phyloP scores from a whole-genome alignment of 2,113 vertebrate species.

The Pollimyrus isidori region DNA sequence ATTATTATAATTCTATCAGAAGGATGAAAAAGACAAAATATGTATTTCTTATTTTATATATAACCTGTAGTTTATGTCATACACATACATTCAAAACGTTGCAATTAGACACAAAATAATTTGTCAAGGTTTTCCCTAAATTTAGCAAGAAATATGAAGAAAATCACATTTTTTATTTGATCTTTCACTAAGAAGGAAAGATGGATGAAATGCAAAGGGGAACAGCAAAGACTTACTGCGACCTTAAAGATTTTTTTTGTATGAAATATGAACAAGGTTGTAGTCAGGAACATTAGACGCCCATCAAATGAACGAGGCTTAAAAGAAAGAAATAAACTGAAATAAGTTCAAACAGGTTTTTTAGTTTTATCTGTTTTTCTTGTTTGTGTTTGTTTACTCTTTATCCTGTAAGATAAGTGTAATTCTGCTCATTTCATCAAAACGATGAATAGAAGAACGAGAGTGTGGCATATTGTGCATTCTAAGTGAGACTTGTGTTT shows the following conservation, averaged over 20 bases:
- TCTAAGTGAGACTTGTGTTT: not conserved
- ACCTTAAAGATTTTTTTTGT: not conserved
- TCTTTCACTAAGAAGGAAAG: not conserved
- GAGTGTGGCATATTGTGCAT: not conserved
- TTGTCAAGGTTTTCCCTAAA: not conserved
- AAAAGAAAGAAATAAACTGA: not conserved
- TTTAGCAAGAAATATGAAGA: not conserved
- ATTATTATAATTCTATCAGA: not conserved
- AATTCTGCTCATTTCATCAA: not conserved
- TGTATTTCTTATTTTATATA: not conserved
- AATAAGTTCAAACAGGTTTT: not conserved
- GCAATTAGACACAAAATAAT: not conserved
- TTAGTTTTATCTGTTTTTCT: not conserved
- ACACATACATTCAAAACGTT: not conserved
- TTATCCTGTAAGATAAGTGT: not conserved
- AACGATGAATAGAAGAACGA: not conserved
- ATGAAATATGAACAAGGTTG: not conserved
- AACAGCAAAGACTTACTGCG: not conserved
- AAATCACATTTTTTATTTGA: not conserved
- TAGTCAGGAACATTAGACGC: not conserved
- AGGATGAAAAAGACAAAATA: not conserved
- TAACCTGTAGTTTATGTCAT: not conserved
- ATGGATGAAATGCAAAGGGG: not conserved
- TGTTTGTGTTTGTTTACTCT: not conserved
- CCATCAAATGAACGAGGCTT: not conserved